phyloP scores from a whole-genome alignment of 2,113 vertebrate species.

The Epinephelus fuscoguttatus region DNA sequence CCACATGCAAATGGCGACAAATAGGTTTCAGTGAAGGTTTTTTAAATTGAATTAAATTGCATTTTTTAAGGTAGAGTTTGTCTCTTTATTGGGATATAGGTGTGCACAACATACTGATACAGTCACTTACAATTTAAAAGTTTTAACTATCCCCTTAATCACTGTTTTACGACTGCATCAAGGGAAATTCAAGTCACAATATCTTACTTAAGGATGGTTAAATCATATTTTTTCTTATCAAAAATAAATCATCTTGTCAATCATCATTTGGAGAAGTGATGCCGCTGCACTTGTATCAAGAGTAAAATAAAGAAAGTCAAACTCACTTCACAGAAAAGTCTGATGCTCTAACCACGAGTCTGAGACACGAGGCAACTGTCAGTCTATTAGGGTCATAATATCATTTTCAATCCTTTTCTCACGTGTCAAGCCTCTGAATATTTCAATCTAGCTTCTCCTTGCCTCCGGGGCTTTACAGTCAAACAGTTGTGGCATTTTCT shows the following conservation, averaged over 20 bases:
- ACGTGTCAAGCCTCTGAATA: conserved; percentile 8
- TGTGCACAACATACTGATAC: too few relatives aligned
- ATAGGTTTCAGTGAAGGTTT: too few relatives aligned
- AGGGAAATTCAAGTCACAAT: not conserved
- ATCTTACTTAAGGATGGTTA: not conserved
- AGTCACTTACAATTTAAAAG: too few relatives aligned
- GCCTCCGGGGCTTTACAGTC: not conserved
- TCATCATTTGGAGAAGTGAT: not conserved
- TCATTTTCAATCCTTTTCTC: not conserved
- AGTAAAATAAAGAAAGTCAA: not conserved
- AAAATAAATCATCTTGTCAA: not conserved
- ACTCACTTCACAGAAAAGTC: not conserved
- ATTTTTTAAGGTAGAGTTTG: too few relatives aligned
- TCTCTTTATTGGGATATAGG: too few relatives aligned
- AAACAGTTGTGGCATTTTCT: conserved; percentile 25
- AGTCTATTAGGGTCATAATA: not conserved
- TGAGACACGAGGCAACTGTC: not conserved
- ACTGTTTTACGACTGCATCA: not conserved
- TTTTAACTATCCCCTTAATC: too few relatives aligned
- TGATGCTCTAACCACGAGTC: not conserved
- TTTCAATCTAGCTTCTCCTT: not conserved
- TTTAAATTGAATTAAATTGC: too few relatives aligned
- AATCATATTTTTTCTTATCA: not conserved
- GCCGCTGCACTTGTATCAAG: not conserved
- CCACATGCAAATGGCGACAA: too few relatives aligned